These are phyloP conservation scores for Thalassophryne amazonica DNA, from an alignment of 2,797 vertebrate species.

Conservation along the genomic window DNA sequence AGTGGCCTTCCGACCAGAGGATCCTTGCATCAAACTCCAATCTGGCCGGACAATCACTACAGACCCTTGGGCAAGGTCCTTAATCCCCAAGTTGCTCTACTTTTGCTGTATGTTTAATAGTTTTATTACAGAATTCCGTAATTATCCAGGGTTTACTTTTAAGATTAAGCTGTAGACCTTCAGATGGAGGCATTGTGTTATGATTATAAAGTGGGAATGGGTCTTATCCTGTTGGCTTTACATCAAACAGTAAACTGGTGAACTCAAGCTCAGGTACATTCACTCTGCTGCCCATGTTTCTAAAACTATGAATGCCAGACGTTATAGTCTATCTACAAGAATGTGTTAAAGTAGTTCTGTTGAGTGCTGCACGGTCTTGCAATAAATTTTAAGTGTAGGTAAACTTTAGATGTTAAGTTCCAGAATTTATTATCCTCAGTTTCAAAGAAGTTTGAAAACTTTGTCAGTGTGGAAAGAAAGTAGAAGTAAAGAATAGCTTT, in stretches of 20 bases:
- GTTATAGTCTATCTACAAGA: too few relatives aligned
- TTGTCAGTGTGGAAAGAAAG: slow-evolving; percentile 16
- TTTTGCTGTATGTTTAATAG: too few relatives aligned
- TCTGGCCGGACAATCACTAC: too few relatives aligned
- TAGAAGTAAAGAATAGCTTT: neutral
- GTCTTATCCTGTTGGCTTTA: slow-evolving; percentile 15
- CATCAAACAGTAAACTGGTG: slow-evolving; percentile 32
- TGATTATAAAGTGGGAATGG: slow-evolving; percentile 33
- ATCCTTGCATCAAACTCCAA: too few relatives aligned
- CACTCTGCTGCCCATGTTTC: neutral
- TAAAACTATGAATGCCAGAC: neutral
- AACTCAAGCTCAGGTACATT: slow-evolving; percentile 19
- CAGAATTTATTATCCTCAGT: too few relatives aligned
- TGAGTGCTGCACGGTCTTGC: slow-evolving; percentile 1
- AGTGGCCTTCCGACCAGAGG: too few relatives aligned
- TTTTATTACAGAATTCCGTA: too few relatives aligned
- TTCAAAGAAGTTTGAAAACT: neutral
- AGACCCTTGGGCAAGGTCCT: too few relatives aligned
- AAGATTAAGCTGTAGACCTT: too few relatives aligned
- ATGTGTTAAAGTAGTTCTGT: slow-evolving; percentile 5
- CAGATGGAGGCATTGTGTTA: neutral
- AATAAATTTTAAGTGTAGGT: slow-evolving; percentile 11
- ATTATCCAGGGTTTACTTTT: too few relatives aligned
- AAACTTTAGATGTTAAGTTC: slow-evolving; percentile 1
- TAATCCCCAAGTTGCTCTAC: too few relatives aligned